These are phyloP conservation scores for Hoplias malabaricus DNA, from an alignment of 2,113 vertebrate species.

Conservation along the genomic window DNA sequence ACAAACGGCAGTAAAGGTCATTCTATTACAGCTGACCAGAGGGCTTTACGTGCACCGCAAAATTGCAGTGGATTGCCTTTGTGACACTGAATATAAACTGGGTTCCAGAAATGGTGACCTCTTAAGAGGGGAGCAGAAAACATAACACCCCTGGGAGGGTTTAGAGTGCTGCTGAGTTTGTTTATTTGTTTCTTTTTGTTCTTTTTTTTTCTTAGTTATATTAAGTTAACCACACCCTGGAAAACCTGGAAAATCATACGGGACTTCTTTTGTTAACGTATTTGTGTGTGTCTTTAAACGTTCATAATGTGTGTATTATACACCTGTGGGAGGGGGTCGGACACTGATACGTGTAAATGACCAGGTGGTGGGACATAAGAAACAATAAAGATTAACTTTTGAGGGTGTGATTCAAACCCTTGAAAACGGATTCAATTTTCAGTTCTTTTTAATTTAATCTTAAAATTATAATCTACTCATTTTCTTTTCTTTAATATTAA, in stretches of 20 bases:
- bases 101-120: conserved; percentile 73
- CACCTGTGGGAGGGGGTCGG: no score
- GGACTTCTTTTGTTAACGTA: no score
- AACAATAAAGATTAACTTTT: no score
- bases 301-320: no score
- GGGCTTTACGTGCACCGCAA: conserved; percentile 65
- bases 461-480: no score
- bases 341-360: no score
- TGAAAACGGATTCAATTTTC: no score
- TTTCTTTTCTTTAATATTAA: no score
- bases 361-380: no score
- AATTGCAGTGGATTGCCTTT: conserved; percentile 75
- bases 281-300: no score
- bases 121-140: conserved; percentile 67
- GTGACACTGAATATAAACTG: conserved; percentile 76
- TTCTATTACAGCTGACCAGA: conserved; percentile 74
- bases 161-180: conserved; percentile 52
- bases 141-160: conserved; percentile 73
- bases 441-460: no score
- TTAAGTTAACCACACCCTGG: not conserved
- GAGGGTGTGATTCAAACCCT: no score
- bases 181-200: conserved; percentile 27
- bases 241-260: not conserved
- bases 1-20: conserved; percentile 71
- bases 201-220: not conserved